Conservation (phyloP, 2,113 vertebrate genomes). For the Clupea harengus region DNA sequence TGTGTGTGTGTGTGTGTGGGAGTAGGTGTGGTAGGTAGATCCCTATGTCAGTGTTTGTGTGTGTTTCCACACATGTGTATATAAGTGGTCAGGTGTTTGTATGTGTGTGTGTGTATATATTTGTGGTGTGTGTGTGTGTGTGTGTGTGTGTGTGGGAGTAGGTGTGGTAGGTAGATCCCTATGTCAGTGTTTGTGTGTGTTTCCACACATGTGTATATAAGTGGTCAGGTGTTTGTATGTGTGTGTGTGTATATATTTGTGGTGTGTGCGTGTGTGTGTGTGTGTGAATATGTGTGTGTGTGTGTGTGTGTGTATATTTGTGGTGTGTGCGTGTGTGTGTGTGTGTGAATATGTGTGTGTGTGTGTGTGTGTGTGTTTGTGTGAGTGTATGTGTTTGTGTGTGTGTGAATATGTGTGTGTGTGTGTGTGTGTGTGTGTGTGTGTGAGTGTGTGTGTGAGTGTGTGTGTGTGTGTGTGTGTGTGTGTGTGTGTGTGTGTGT, state of each 20-base stretch:
- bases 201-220: not conserved
- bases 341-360: slow-evolving; percentile 13
- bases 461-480: not conserved
- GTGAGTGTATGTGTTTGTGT: slow-evolving; percentile 13
- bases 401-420: not conserved
- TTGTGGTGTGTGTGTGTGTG: not conserved
- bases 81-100: too few relatives aligned
- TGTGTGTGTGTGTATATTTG: not conserved
- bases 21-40: too few relatives aligned
- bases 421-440: not conserved
- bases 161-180: not conserved
- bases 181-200: slow-evolving; percentile 10
- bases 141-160: not conserved
- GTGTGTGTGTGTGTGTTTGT: slow-evolving; percentile 6
- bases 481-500: slow-evolving; percentile 40
- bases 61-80: too few relatives aligned
- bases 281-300: not conserved
- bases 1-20: slow-evolving; percentile 15
- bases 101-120: not conserved
- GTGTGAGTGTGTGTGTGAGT: slow-evolving; percentile 21
- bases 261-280: slow-evolving; percentile 43
- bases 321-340: not conserved
- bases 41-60: too few relatives aligned
- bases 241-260: slow-evolving; percentile 20
- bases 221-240: not conserved